These are phyloP conservation scores for Regulus satrapa DNA, from an alignment of 2,113 vertebrate genomes.

Conservation along the genomic window DNA sequence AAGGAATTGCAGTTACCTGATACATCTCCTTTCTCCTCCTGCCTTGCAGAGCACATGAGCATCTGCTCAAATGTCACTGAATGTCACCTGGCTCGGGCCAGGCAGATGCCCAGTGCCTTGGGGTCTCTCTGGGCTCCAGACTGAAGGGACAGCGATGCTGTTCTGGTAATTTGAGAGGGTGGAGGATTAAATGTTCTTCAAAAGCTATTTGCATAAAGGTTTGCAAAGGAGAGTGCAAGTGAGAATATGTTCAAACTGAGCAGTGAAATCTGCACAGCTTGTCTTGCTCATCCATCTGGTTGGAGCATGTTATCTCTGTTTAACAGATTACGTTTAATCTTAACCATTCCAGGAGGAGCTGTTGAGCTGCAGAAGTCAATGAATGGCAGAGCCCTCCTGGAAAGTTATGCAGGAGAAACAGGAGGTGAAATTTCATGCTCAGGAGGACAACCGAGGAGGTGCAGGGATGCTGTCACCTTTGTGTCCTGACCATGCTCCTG, in stretches of 20 bases:
- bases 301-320: background rate
- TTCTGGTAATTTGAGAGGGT: background rate
- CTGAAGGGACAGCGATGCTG: background rate
- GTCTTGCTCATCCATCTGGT: background rate
- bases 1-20: background rate
- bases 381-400: background rate
- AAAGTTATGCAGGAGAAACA: background rate
- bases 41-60: background rate
- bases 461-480: background rate
- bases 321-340: background rate
- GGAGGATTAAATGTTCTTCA: background rate
- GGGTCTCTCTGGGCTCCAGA: background rate
- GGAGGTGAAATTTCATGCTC: background rate
- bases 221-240: background rate
- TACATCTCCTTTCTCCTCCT: background rate
- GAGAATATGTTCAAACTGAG: background rate
- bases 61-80: background rate
- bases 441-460: background rate
- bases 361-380: background rate
- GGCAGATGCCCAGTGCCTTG: background rate
- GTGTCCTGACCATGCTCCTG: rapidly evolving
- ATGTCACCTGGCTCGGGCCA: background rate
- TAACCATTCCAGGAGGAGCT: background rate
- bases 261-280: background rate
- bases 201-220: background rate